Percentiles rank a stretch among this genome's conserved stretches.
Evolutionary conservation across 1,140 invertebrate genomes (phyloP).

Genomic region (Drosophila sturtevanti): DNA sequence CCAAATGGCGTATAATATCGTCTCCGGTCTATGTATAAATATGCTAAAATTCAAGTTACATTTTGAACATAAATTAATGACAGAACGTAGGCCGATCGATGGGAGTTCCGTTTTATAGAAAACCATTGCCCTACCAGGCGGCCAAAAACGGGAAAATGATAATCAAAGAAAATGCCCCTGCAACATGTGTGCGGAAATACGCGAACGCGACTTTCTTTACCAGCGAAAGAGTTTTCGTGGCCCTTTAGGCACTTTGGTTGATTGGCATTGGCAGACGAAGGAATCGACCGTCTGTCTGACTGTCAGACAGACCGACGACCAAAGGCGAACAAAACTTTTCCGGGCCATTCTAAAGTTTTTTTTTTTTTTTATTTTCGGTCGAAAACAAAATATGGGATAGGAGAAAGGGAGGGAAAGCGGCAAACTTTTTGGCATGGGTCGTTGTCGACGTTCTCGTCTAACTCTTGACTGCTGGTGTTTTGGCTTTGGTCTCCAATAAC

Average conservation of each 20-base stretch:
- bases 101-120: conserved; percentile 5
- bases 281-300: conserved; percentile 9
- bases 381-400: neutral
- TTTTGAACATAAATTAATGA: conserved; percentile 57
- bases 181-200: conserved; percentile 80
- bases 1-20: conserved; percentile 38
- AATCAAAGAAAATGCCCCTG: conserved; percentile 73
- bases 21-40: neutral
- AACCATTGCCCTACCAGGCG: neutral
- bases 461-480: conserved; percentile 74
- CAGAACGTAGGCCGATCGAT: conserved; percentile 47
- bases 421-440: conserved; percentile 63
- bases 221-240: conserved; percentile 69
- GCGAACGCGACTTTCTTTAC: conserved; percentile 68
- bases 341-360: conserved; percentile 40
- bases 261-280: conserved; percentile 49
- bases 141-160: conserved; percentile 68
- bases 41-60: conserved; percentile 38
- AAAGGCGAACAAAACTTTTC: conserved; percentile 22
- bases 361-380: conserved; percentile 11
- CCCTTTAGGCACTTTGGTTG: conserved; percentile 66
- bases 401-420: conserved; percentile 28
- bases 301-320: conserved; percentile 1
- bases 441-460: conserved; percentile 32
- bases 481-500: conserved; percentile 77